Evolutionary conservation across 2,888 invertebrate genomes (phyloP).

Genomic region (Aleiodes leptofemur): DNA sequence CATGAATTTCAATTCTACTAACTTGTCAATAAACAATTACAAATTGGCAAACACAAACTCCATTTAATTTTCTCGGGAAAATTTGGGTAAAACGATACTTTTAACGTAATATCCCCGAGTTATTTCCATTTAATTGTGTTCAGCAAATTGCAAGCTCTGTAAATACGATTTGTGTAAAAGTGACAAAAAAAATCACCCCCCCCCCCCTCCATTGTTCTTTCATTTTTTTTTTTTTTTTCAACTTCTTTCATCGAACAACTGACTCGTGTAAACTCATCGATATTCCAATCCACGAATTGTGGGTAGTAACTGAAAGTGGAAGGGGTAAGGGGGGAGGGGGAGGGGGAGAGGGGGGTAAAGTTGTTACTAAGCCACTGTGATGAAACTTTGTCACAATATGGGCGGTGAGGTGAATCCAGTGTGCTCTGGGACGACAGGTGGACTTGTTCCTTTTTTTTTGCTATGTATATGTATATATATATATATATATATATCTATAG

Average conservation of each 20-base stretch:
- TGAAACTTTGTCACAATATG: slow-evolving; percentile 44
- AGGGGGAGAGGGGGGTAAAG: neutral
- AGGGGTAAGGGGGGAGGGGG: too few species aligned
- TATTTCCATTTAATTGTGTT: too few species aligned
- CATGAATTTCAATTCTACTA: neutral
- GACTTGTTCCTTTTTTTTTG: neutral
- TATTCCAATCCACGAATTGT: slow-evolving; percentile 36
- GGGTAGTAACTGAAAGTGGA: neutral
- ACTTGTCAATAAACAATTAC: slow-evolving; percentile 27
- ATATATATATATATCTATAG: neutral
- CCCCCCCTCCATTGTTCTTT: neutral
- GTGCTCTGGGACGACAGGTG: neutral
- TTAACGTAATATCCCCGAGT: too few species aligned
- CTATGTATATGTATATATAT: neutral
- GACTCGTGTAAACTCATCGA: slow-evolving; percentile 33
- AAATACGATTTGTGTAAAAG: too few species aligned
- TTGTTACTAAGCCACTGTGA: slow-evolving; percentile 30
- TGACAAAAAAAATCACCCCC: too few species aligned
- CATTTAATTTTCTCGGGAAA: too few species aligned
- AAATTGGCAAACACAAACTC: slow-evolving; percentile 3
- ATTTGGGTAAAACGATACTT: too few species aligned
- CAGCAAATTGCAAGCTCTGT: too few species aligned
- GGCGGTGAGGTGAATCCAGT: neutral
- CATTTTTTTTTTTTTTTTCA: neutral
- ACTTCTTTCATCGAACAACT: neutral